Percentiles rank a stretch among this genome's conserved stretches.
Conservation (phyloP, 2,113 vertebrate genomes). For the Martes martes region DNA sequence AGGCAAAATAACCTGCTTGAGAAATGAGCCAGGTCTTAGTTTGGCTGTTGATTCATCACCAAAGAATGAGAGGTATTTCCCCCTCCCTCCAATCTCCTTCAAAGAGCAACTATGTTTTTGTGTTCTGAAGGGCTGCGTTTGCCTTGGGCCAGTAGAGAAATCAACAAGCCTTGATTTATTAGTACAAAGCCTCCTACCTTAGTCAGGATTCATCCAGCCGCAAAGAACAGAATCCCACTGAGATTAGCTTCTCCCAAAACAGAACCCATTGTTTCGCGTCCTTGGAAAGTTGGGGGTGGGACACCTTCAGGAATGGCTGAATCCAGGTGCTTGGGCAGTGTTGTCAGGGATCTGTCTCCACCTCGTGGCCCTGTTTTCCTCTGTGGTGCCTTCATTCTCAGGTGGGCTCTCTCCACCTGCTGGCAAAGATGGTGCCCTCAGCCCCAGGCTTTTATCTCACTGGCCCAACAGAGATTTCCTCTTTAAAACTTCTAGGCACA, state of each 20-base stretch:
- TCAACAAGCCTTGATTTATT: neutral
- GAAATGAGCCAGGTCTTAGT: neutral
- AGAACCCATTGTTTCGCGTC: neutral
- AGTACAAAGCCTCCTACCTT: neutral
- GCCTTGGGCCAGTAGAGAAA: neutral
- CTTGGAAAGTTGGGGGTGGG: neutral
- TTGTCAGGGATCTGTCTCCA: neutral
- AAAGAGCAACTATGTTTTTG: neutral
- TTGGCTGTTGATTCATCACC: neutral
- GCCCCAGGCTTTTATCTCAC: neutral
- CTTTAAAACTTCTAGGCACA: neutral
- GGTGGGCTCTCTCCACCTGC: neutral
- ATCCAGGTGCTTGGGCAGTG: neutral
- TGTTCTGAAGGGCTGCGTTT: neutral
- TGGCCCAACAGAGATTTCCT: neutral
- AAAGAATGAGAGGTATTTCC: constrained; percentile 25
- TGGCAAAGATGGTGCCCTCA: neutral
- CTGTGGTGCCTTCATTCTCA: neutral
- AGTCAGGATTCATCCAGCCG: neutral
- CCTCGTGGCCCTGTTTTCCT: neutral
- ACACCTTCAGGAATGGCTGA: constrained; percentile 10
- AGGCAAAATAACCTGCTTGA: neutral
- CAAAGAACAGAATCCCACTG: neutral
- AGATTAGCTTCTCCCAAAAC: neutral
- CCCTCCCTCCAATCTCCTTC: neutral